These are phyloP conservation scores for Saccopteryx leptura DNA, from an alignment of 2,113 vertebrate species.

Conservation along the genomic window DNA sequence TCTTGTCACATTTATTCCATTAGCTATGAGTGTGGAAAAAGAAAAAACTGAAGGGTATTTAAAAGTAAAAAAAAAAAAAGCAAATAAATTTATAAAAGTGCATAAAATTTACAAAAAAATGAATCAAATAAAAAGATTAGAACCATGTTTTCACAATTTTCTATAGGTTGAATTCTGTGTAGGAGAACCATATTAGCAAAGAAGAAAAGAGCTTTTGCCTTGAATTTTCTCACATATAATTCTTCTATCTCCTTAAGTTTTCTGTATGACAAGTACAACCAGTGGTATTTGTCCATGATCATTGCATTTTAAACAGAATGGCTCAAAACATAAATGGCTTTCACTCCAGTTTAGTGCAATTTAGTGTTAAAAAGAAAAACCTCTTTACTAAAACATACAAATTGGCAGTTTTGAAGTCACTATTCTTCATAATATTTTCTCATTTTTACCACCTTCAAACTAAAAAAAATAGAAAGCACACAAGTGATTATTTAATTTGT, in stretches of 20 bases:
- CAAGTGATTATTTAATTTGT: slow-evolving; percentile 93
- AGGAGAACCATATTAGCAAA: not conserved
- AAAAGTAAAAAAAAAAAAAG: slow-evolving; percentile 49
- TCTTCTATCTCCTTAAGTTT: not conserved
- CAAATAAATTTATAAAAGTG: not conserved
- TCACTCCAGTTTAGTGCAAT: not conserved
- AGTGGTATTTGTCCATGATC: rapidly evolving
- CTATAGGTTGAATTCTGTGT: not conserved
- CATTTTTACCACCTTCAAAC: slow-evolving; percentile 79
- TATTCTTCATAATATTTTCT: slow-evolving; percentile 59
- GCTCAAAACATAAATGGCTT: not conserved
- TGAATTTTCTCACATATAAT: not conserved
- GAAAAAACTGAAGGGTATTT: not conserved
- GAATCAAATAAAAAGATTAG: not conserved
- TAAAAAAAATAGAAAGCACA: slow-evolving; percentile 89
- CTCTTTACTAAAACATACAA: slow-evolving; percentile 73
- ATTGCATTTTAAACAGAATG: not conserved
- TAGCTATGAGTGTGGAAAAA: not conserved
- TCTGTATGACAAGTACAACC: not conserved
- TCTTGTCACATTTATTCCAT: not conserved
- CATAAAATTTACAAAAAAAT: not conserved
- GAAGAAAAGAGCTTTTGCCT: not conserved
- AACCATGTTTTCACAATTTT: not conserved
- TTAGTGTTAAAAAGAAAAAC: slow-evolving; percentile 43
- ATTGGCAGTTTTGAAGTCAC: slow-evolving; percentile 83